phyloP scores from a whole-genome alignment of 2,113 vertebrate species.

The Hiodon tergisus region DNA sequence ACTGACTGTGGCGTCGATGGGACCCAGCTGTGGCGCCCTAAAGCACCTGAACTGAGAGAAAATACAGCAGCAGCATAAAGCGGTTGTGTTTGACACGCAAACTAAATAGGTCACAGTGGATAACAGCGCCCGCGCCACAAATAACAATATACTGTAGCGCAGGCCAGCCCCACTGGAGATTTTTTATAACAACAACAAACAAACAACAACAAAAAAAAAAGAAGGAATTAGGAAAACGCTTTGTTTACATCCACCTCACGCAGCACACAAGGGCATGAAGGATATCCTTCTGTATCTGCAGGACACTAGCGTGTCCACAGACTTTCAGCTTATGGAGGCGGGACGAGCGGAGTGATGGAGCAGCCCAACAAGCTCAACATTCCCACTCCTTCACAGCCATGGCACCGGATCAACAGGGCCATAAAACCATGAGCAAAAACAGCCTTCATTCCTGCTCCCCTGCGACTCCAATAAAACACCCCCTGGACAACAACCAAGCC shows the following conservation, averaged over 20 bases:
- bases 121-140: neutral
- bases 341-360: slow-evolving; percentile 17
- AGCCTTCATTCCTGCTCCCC: slow-evolving; percentile 19
- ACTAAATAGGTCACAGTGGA: neutral
- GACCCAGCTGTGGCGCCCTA: too few species aligned
- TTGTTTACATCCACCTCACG: neutral
- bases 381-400: neutral
- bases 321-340: too few species aligned
- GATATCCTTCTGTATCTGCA: neutral
- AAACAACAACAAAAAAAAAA: neutral
- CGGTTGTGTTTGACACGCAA: neutral
- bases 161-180: too few species aligned
- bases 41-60: neutral
- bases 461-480: neutral
- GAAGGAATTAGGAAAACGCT: neutral
- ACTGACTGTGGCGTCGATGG: too few species aligned
- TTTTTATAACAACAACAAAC: too few species aligned
- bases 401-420: slow-evolving; percentile 6
- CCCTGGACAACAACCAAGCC: slow-evolving; percentile 17
- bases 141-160: too few species aligned
- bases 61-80: neutral
- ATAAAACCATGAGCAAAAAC: slow-evolving; percentile 10
- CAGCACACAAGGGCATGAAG: neutral
- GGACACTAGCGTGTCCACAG: neutral
- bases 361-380: neutral